These are phyloP conservation scores for Sandelia bainsii DNA, from an alignment of 2,797 vertebrate species.

Conservation along the genomic window DNA sequence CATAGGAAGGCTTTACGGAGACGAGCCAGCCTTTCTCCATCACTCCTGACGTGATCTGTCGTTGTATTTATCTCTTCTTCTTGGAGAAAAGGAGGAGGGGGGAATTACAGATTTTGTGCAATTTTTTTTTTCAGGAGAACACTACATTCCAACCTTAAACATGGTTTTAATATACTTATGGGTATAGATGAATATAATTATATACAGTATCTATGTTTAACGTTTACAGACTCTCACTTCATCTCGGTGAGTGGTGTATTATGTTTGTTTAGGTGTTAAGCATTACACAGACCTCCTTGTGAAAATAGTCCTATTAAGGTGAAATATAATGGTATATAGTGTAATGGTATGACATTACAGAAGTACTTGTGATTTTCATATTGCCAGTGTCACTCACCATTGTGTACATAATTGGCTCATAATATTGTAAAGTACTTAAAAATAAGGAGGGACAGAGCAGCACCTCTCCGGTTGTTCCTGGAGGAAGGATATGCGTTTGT, in stretches of 20 bases:
- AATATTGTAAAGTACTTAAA: constrained; percentile 81
- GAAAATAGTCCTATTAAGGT: constrained; percentile 85
- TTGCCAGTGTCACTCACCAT: constrained; percentile 79
- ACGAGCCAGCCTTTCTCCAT: constrained; percentile 54
- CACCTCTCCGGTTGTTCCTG: constrained; percentile 57
- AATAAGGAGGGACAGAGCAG: constrained; percentile 57
- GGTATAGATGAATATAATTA: constrained; percentile 85
- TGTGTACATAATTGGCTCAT: constrained; percentile 81
- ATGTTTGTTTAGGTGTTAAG: constrained; percentile 83
- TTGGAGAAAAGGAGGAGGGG: constrained; percentile 32
- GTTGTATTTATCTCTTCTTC: constrained; percentile 68
- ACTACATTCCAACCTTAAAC: constrained; percentile 84
- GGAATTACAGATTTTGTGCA: constrained; percentile 70
- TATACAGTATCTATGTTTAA: constrained; percentile 86
- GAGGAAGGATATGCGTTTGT: constrained; percentile 62
- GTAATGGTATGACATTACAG: constrained; percentile 84
- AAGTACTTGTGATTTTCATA: constrained; percentile 82
- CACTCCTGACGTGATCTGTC: constrained; percentile 62
- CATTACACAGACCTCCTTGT: constrained; percentile 83
- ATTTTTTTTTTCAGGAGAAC: constrained; percentile 76
- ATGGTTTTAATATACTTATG: constrained; percentile 84
- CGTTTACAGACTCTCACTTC: constrained; percentile 86
- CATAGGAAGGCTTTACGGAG: constrained; percentile 41
- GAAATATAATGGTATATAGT: constrained; percentile 84
- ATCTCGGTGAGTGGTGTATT: constrained; percentile 82